These are phyloP conservation scores for Keiferia lycopersicella DNA, from an alignment of 2,888 invertebrate species.

Conservation along the genomic window DNA sequence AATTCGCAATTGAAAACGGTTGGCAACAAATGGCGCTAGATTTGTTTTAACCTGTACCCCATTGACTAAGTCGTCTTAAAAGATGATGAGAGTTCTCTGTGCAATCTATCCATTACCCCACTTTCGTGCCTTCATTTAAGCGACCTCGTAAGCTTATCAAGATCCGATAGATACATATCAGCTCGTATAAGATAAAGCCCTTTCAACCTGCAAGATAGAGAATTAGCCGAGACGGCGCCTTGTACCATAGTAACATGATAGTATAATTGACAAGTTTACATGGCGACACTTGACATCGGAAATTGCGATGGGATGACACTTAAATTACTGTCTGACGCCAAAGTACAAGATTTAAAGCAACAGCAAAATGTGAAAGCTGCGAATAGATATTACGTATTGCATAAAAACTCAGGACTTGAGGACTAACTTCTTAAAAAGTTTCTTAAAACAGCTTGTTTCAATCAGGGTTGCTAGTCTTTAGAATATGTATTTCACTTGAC, in stretches of 20 bases:
- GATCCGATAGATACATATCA: constrained; percentile 2
- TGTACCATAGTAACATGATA: constrained; percentile 20
- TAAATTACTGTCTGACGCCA: constrained; percentile 13
- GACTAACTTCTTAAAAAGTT: too few species aligned
- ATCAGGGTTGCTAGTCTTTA: too few species aligned
- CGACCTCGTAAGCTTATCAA: constrained; percentile 8
- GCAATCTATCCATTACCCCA: neutral
- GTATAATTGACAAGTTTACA: constrained; percentile 21
- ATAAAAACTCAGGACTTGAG: too few species aligned
- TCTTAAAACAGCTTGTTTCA: too few species aligned
- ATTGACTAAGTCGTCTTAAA: too few species aligned
- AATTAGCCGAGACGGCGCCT: neutral
- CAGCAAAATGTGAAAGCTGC: neutral
- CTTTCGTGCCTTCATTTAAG: neutral
- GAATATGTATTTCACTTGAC: too few species aligned
- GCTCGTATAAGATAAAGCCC: neutral
- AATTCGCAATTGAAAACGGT: too few species aligned
- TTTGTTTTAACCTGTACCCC: too few species aligned
- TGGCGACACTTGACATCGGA: neutral
- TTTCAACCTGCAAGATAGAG: neutral
- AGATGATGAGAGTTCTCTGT: neutral
- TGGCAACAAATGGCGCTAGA: too few species aligned
- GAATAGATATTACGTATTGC: neutral
- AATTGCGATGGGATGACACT: constrained; percentile 19
- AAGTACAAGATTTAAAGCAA: neutral